These are phyloP conservation scores for Phortica variegata DNA, from an alignment of 1,140 invertebrate genomes.

Conservation along the genomic window DNA sequence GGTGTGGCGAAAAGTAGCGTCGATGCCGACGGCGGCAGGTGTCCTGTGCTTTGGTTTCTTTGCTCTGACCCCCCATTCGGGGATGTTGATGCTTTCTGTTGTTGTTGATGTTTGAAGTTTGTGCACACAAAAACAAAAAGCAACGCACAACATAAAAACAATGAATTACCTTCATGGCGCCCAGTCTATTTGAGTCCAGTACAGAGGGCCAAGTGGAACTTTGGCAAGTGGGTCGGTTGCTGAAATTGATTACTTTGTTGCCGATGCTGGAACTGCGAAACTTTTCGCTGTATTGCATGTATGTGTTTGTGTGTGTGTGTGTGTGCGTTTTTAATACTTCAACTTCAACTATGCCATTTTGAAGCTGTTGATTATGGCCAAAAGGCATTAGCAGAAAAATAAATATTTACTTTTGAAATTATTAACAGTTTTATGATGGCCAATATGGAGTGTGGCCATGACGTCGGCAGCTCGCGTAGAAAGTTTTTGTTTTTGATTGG, in stretches of 20 bases:
- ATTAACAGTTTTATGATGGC: conserved; percentile 34
- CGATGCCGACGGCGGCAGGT: conserved; percentile 36
- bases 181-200: conserved; percentile 9
- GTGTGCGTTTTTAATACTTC: not conserved
- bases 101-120: conserved; percentile 48
- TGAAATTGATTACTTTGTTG: conserved; percentile 50
- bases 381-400: conserved; percentile 44
- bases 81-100: conserved; percentile 24
- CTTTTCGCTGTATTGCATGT: conserved; percentile 17
- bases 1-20: conserved; percentile 12
- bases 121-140: no score
- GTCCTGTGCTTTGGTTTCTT: not conserved
- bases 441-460: conserved; percentile 1
- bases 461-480: conserved; percentile 26
- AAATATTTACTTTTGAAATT: conserved; percentile 54
- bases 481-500: conserved; percentile 42
- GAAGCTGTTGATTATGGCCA: conserved; percentile 51
- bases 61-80: not conserved
- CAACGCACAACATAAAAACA: conserved; percentile 10
- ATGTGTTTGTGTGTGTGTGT: conserved; percentile 4
- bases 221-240: conserved; percentile 34
- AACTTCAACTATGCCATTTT: conserved; percentile 27
- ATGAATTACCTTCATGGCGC: conserved; percentile 8
- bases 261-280: conserved; percentile 21
- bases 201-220: not conserved